phyloP scores from a whole-genome alignment of 2,797 vertebrate species.

The Clamator glandarius region DNA sequence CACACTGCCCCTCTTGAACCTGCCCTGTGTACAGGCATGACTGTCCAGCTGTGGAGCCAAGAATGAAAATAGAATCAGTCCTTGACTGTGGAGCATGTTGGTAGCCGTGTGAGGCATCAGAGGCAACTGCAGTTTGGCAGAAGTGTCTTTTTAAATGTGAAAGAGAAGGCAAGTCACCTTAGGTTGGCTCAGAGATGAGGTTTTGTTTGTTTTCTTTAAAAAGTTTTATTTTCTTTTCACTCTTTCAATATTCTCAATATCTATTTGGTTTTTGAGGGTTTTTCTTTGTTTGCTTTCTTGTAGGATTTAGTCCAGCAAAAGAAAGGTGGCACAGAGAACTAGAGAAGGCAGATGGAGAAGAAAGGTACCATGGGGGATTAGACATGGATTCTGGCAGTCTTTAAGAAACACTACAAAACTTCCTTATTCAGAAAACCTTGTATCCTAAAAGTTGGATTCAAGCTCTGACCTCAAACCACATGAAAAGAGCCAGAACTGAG shows the following conservation, averaged over 20 bases:
- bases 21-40: neutral
- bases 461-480: neutral
- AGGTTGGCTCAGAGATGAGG: neutral
- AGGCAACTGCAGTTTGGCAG: neutral
- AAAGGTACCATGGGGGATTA: neutral
- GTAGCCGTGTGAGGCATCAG: neutral
- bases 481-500: neutral
- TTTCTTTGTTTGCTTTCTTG: neutral
- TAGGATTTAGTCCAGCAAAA: neutral
- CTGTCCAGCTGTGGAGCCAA: rapidly evolving
- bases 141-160: neutral
- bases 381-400: neutral
- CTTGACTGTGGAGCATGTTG: neutral
- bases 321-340: neutral
- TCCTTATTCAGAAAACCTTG: neutral
- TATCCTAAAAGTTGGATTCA: neutral
- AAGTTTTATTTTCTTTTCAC: neutral
- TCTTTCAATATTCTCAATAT: neutral
- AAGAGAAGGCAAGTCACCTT: neutral
- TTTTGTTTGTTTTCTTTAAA: neutral
- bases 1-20: neutral
- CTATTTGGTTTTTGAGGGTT: neutral
- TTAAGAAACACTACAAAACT: neutral
- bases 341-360: neutral
- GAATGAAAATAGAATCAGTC: neutral